Evolutionary conservation across 2,797 vertebrate species (phyloP).

Genomic region (Sebastes iracundus): DNA sequence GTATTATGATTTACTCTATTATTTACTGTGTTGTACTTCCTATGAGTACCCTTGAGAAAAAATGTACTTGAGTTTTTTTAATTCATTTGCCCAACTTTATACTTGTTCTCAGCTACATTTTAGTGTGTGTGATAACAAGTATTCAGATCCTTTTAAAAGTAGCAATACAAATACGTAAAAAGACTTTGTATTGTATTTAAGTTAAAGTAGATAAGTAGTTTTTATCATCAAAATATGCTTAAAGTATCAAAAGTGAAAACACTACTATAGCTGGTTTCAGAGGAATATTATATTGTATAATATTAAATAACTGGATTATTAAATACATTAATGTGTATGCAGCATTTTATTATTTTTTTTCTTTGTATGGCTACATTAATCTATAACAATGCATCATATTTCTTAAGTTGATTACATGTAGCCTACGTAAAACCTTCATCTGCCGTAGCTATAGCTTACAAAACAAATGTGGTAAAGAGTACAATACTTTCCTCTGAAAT

Average conservation of each 20-base stretch:
- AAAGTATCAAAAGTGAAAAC: not conserved
- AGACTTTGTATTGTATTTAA: too few relatives aligned
- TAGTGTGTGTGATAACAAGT: too few relatives aligned
- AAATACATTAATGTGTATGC: not conserved
- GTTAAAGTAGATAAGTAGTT: too few relatives aligned
- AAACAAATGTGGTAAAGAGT: not conserved
- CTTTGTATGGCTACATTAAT: not conserved
- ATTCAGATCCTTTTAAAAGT: too few relatives aligned
- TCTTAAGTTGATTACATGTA: not conserved
- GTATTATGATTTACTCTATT: too few relatives aligned
- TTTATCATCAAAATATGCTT: not conserved
- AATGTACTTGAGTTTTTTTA: too few relatives aligned
- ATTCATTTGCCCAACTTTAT: too few relatives aligned
- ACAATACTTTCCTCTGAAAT: accelerated
- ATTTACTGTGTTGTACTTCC: too few relatives aligned
- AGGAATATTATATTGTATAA: not conserved
- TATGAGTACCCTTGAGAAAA: too few relatives aligned
- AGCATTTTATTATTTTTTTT: not conserved
- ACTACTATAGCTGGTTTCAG: not conserved
- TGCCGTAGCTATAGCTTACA: not conserved
- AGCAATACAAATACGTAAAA: too few relatives aligned
- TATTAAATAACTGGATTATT: not conserved
- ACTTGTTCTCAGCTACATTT: too few relatives aligned
- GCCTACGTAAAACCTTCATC: not conserved
- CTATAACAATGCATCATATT: not conserved